phyloP scores from a whole-genome alignment of 2,888 invertebrate genomes.

The Electrophaes corylata region DNA sequence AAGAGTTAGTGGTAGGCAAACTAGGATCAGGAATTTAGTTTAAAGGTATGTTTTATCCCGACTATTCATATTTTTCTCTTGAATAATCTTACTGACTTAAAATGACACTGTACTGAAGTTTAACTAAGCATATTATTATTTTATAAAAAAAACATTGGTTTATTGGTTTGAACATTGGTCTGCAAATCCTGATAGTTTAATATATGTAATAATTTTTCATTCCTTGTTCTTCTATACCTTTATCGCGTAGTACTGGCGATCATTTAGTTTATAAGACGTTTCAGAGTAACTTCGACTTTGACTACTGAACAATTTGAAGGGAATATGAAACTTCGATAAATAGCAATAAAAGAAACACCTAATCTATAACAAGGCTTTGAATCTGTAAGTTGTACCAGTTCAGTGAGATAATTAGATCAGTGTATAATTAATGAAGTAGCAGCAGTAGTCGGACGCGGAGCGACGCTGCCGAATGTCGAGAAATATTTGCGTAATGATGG shows the following conservation, averaged over 20 bases:
- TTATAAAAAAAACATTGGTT: neutral
- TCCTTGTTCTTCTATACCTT: too few species aligned
- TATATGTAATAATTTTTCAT: too few species aligned
- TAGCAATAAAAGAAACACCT: neutral
- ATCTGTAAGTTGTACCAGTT: neutral
- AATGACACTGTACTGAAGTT: neutral
- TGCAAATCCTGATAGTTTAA: too few species aligned
- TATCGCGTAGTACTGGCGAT: too few species aligned
- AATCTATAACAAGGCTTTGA: neutral
- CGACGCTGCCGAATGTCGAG: conserved; percentile 44
- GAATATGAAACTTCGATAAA: neutral
- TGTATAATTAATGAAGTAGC: conserved; percentile 58
- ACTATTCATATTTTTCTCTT: neutral
- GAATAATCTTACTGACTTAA: neutral
- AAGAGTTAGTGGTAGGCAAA: neutral
- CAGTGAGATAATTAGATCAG: conserved; percentile 55
- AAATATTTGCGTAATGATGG: conserved; percentile 60
- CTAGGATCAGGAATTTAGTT: neutral
- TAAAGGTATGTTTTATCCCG: neutral
- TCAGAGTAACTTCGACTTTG: neutral
- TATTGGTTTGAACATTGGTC: too few species aligned
- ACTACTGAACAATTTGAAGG: too few species aligned
- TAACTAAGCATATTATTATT: neutral
- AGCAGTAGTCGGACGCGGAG: conserved; percentile 34
- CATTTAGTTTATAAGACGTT: too few species aligned